Base-by-base conservation (phyloP, 1,140 invertebrate genomes). In the Copidosoma floridanum region DNA sequence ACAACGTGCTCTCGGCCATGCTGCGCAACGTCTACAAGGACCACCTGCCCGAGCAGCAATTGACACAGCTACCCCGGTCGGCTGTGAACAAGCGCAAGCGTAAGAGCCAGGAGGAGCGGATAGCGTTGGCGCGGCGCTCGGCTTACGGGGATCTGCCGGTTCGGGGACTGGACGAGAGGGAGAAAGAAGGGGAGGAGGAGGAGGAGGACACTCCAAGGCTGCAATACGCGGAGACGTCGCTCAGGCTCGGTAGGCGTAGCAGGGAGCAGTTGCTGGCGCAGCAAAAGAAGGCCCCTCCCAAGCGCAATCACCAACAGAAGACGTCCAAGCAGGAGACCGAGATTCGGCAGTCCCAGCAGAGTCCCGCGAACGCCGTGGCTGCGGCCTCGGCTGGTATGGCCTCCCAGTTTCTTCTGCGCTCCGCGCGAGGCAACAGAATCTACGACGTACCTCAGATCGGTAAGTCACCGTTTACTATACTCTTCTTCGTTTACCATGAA, bases 381-480 rank as follows among this genome's bases (percentile, higher is more conserved):
- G 43, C 70, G 35, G 64, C 73, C 54, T 63, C 66, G 53, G 54
- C 69, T 63, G 80, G 75, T 53, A 73, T 84, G 54, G 82, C 82
- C 27, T 82, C 76, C 57, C 84, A 86, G 66, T 72, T 87, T 56
- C 84, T 88, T 82, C 71, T 86, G 63, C 81, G 85, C 58, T 82
- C 83, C 18, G 79, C 83, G 51, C 80, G 86, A 66, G 84, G 84
- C 41, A 84, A 84, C 71, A 73, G 85, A 62, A 84, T 86, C 68
- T 88, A 87, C 73, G 86, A 88, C 75, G 84, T 88, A 57, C 86
- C 86, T 62, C 85, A 86, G 75, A 87, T 88, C 61, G 85, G 86
- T 88, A 68, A 86, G 85, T 83, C 29, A 32, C 29, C 12, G 6
- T 32, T 12, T 32, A n/a, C n/a, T n/a, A n/a, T n/a, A n/a, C n/a